phyloP scores from a whole-genome alignment of 2,113 vertebrate genomes.

The Pao palembangensis region DNA sequence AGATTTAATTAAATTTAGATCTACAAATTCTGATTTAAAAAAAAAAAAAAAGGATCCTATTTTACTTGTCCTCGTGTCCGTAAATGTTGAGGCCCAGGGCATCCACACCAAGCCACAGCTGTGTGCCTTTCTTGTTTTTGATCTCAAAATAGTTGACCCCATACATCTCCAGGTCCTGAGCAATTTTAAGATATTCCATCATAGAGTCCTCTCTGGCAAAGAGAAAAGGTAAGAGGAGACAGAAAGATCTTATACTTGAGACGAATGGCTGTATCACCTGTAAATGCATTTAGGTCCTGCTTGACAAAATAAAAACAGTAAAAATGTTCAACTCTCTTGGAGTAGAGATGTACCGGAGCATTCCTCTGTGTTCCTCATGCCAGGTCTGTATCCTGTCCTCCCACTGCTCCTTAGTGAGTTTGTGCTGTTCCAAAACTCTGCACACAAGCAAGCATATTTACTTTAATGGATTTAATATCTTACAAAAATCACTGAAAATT shows the following conservation, averaged over 20 bases:
- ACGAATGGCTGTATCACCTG: neutral
- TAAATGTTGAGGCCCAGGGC: slow-evolving; percentile 97
- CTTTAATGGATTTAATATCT: slow-evolving; percentile 6
- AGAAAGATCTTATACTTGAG: neutral
- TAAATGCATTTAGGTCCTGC: too few species aligned
- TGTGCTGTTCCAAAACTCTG: slow-evolving; percentile 97
- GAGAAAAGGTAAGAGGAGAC: neutral
- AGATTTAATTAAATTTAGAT: too few species aligned
- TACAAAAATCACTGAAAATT: slow-evolving; percentile 23
- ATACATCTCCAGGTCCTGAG: slow-evolving; percentile 97
- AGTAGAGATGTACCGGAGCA: slow-evolving; percentile 81
- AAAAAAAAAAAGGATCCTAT: too few species aligned
- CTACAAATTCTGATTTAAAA: too few species aligned
- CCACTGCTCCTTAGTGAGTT: slow-evolving; percentile 98
- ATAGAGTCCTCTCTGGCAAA: slow-evolving; percentile 90
- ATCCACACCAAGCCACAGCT: slow-evolving; percentile 95
- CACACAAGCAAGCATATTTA: slow-evolving; percentile 12
- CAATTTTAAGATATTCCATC: slow-evolving; percentile 98
- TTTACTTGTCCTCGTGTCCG: slow-evolving; percentile 96
- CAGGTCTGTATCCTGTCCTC: slow-evolving; percentile 98
- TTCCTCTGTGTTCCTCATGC: slow-evolving; percentile 95
- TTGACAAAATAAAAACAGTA: neutral
- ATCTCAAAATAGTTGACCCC: slow-evolving; percentile 99
- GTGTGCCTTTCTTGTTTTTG: slow-evolving; percentile 98
- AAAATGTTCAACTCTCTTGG: neutral